Base-by-base conservation (phyloP, 2,113 vertebrate genomes). In the Miniopterus natalensis region DNA sequence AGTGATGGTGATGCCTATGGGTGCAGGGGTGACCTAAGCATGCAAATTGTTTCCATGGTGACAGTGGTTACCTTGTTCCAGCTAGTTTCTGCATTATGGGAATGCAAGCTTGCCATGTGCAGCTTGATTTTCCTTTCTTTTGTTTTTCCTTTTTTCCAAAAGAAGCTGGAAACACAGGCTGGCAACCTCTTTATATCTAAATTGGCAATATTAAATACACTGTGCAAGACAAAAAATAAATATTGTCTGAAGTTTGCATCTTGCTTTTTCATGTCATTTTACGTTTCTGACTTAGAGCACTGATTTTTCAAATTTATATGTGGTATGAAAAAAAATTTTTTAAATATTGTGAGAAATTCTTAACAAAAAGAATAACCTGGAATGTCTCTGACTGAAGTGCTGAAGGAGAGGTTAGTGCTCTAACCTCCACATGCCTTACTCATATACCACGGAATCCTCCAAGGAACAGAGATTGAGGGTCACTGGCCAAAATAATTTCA, bases 1-100 rank as follows among this genome's bases (percentile, higher is more conserved):
- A 57, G 8, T 47, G 8, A 29, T 1, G 21, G 2, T 3, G 40
- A 21, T 21, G 1, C 0, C 29, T 68, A 6, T 1, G 1, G 5
- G 9, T 3, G 3, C 8, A 59, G 45, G 36, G 36, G 20, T 2
- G 6, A 11, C 6, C 42, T 25, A 31, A 84, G 15, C 42, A 15
- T 53, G 12, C 15, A 45, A 8, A 87, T 23, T 21, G 25, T 73
- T 95, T 53, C 29, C 40, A 31, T 5, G 6, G 11, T 31, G 31
- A 55, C 2, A 9, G 0, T 27, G 6, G 2, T 66, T 29, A 51
- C 13, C 68, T 93, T 49, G 15, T 40, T 71, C 1, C 5, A 20
- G 2, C 0, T 0, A 2, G 2, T 42, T 49, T 3, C 10, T 81
- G 11, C 2, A 10, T 40, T 29, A 10, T 51, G 15, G 9, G 20